These are phyloP conservation scores for Callithrix jacchus DNA, from an alignment of 2,113 vertebrate genomes.

Conservation along the genomic window DNA sequence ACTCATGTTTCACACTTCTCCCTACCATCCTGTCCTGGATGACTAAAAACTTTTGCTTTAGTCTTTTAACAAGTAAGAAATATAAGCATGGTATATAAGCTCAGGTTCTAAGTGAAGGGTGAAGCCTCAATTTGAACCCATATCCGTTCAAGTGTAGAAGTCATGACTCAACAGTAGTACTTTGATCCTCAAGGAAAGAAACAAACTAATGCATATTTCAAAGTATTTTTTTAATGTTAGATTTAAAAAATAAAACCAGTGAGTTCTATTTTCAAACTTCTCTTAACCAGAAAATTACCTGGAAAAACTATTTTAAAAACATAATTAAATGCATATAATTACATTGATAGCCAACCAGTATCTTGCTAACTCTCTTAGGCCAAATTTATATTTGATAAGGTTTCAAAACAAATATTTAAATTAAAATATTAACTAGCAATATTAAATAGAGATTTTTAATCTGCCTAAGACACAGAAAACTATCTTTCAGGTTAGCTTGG, in stretches of 20 bases:
- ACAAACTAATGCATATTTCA: background rate
- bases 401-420: background rate
- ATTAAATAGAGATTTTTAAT: constrained; percentile 37
- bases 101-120: background rate
- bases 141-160: background rate
- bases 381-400: background rate
- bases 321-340: background rate
- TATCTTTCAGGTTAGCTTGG: constrained; percentile 39
- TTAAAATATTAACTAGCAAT: constrained; percentile 18
- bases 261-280: background rate
- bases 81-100: background rate
- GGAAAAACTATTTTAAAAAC: background rate
- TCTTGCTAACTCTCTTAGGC: background rate
- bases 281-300: background rate
- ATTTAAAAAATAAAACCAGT: background rate
- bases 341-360: background rate
- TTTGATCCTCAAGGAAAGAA: background rate
- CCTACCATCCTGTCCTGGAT: background rate
- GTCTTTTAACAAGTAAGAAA: background rate
- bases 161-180: background rate
- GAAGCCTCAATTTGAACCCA: background rate
- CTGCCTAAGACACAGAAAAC: background rate
- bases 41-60: background rate
- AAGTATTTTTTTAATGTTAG: background rate
- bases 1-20: background rate